Conservation (phyloP, 2,888 invertebrate genomes). For the Apoda limacodes region DNA sequence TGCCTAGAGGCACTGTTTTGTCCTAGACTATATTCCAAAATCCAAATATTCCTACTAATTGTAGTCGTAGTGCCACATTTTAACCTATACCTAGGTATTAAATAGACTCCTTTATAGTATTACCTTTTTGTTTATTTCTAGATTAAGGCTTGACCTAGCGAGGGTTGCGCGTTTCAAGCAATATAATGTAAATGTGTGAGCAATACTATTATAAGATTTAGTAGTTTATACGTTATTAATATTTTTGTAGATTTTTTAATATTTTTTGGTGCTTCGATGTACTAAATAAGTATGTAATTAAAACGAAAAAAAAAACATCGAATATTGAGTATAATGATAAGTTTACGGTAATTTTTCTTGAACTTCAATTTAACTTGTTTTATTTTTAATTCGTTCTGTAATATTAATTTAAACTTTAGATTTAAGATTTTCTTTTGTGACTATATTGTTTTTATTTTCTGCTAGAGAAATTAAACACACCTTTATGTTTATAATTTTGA, state of each 20-base stretch:
- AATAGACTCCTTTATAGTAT: constrained; percentile 24
- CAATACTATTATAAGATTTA: constrained; percentile 55
- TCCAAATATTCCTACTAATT: constrained; percentile 37
- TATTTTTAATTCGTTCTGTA: no score
- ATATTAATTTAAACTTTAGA: no score
- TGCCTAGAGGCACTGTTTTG: constrained; percentile 33
- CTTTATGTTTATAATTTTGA: no score
- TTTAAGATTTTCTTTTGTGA: no score
- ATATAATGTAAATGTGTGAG: constrained; percentile 60
- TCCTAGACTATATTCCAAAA: constrained; percentile 38
- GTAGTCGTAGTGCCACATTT: constrained; percentile 54
- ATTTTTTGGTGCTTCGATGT: constrained; percentile 59
- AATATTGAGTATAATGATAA: constrained; percentile 28
- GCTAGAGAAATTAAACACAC: no score
- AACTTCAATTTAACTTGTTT: no score
- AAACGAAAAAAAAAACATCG: constrained; percentile 52
- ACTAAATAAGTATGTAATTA: constrained; percentile 26
- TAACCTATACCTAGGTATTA: constrained; percentile 29
- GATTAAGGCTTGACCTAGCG: constrained; percentile 34
- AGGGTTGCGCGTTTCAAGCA: constrained; percentile 59
- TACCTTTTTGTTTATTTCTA: constrained; percentile 36
- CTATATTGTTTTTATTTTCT: no score
- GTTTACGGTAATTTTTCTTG: no score
- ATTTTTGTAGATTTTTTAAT: constrained; percentile 48
- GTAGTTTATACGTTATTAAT: constrained; percentile 39